These are phyloP conservation scores for Sceloporus tristichus DNA, from an alignment of 2,113 vertebrate species.

Conservation along the genomic window DNA sequence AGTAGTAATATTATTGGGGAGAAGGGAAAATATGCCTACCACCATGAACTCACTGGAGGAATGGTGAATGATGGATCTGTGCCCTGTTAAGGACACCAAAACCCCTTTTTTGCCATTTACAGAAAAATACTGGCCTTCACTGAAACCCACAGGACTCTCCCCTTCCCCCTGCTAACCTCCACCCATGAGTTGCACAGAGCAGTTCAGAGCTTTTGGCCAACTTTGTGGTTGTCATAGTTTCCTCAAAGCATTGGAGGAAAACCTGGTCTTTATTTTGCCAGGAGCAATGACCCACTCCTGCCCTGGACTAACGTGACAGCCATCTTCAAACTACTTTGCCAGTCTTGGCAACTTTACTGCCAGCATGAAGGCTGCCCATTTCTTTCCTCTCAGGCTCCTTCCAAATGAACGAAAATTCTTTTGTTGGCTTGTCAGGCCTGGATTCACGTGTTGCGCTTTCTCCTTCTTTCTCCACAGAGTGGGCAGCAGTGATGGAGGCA, in stretches of 20 bases:
- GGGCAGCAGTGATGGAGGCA: not conserved
- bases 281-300: not conserved
- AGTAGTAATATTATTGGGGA: too few relatives aligned
- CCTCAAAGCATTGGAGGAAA: not conserved
- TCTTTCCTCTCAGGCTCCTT: not conserved
- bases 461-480: not conserved
- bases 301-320: not conserved
- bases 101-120: not conserved
- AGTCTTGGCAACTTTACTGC: not conserved
- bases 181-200: not conserved
- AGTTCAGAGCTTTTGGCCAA: not conserved
- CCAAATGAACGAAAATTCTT: not conserved
- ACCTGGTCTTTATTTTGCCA: not conserved
- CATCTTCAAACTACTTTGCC: not conserved
- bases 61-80: too few relatives aligned
- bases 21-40: too few relatives aligned
- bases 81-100: not conserved
- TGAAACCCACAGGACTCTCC: not conserved
- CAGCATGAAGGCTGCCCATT: not conserved
- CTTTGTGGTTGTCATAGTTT: slow-evolving; percentile 8
- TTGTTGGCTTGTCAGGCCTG: not conserved
- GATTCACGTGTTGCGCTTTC: not conserved
- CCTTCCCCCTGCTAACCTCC: too few relatives aligned
- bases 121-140: not conserved
- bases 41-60: too few relatives aligned